These are phyloP conservation scores for Phaethon lepturus DNA, from an alignment of 2,113 vertebrate species.

Conservation along the genomic window DNA sequence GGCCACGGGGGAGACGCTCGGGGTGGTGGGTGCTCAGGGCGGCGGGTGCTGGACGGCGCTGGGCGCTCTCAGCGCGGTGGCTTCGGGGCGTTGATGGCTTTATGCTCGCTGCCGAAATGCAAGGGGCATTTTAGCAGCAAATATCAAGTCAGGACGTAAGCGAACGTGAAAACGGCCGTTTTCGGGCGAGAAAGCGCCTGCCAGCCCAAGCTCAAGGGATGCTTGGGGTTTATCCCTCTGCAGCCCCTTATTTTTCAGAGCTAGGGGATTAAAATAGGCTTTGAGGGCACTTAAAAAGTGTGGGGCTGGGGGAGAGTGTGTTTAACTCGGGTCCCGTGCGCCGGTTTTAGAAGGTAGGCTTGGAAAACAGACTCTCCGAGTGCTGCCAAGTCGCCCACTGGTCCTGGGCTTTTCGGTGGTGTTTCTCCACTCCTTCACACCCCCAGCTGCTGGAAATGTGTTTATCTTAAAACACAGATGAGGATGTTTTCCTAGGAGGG, in stretches of 20 bases:
- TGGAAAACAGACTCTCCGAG: not conserved
- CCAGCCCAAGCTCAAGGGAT: not conserved
- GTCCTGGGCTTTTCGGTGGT: not conserved
- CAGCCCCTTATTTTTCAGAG: not conserved
- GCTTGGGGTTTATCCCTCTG: not conserved
- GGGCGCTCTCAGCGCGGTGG: accelerated
- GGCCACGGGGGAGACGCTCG: accelerated
- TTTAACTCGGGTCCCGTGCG: accelerated
- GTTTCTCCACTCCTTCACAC: not conserved
- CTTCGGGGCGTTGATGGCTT: not conserved
- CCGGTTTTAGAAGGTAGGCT: not conserved
- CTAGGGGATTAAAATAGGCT: too few relatives aligned
- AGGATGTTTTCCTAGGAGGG: not conserved
- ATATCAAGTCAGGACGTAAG: not conserved
- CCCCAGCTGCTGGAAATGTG: not conserved
- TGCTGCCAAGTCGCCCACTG: not conserved
- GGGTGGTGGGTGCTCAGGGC: not conserved
- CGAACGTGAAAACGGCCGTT: not conserved
- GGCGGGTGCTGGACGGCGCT: accelerated
- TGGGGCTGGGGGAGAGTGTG: accelerated
- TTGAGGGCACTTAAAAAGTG: too few relatives aligned
- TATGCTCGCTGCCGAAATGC: not conserved
- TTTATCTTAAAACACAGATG: not conserved
- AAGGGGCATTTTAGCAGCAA: not conserved
- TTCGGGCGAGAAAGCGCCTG: not conserved